Conservation (phyloP, 2,888 invertebrate genomes). For the Oasisia sp. region DNA sequence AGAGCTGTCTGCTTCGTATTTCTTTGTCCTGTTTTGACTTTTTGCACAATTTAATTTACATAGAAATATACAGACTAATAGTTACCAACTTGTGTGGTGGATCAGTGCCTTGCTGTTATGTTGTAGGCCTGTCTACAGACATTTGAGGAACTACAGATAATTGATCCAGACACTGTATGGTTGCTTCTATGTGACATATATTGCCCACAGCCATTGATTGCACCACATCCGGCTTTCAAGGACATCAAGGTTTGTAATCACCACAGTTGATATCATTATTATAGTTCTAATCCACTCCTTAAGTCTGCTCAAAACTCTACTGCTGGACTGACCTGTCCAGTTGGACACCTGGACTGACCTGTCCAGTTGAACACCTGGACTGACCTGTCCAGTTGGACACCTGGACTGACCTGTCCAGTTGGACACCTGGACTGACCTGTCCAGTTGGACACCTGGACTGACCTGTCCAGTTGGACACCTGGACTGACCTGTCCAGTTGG, state of each 20-base stretch:
- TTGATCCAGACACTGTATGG: slow-evolving; percentile 33
- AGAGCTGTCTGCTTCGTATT: not conserved
- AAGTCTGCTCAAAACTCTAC: too few relatives aligned
- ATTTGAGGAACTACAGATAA: slow-evolving; percentile 26
- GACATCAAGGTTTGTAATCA: not conserved
- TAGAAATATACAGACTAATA: not conserved
- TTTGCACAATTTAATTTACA: not conserved
- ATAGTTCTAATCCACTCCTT: too few relatives aligned
- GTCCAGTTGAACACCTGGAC: too few relatives aligned
- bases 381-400: too few relatives aligned
- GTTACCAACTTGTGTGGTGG: not conserved
- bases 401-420: too few relatives aligned
- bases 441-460: too few relatives aligned
- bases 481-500: too few relatives aligned
- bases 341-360: too few relatives aligned
- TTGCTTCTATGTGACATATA: slow-evolving; percentile 31
- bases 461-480: too few relatives aligned
- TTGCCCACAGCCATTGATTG: slow-evolving; percentile 28
- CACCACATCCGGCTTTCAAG: slow-evolving; percentile 27
- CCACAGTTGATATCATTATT: not conserved
- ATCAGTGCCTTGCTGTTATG: not conserved
- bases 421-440: too few relatives aligned
- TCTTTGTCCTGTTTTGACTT: not conserved
- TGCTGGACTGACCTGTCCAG: too few relatives aligned
- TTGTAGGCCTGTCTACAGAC: slow-evolving; percentile 30